Evolutionary conservation across 2,113 vertebrate species (phyloP).

Genomic region (Ellobius talpinus): DNA sequence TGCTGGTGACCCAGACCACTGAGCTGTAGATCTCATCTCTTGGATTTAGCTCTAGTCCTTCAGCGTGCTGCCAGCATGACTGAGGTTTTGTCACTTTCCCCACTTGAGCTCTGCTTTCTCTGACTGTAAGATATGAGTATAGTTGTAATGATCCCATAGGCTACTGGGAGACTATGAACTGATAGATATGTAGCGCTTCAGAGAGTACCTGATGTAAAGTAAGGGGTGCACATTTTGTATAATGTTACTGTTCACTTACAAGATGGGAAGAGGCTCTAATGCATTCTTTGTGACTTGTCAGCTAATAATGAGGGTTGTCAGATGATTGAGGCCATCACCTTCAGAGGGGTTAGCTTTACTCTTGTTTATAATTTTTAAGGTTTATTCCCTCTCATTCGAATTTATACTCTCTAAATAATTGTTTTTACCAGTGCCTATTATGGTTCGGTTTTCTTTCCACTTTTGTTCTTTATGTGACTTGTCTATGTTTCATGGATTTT

Average conservation of each 20-base stretch:
- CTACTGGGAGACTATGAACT: neutral
- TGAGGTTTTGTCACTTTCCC: neutral
- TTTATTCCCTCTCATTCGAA: neutral
- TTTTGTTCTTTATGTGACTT: constrained; percentile 56
- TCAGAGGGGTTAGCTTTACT: constrained; percentile 36
- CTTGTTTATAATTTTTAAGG: constrained; percentile 30
- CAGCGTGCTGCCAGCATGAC: neutral
- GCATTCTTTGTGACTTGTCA: constrained; percentile 42
- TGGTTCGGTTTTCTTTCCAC: constrained; percentile 25
- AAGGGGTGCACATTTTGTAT: constrained; percentile 31
- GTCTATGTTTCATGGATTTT: constrained; percentile 37
- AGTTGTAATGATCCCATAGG: neutral
- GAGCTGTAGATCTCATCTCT: neutral
- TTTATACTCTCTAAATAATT: constrained; percentile 7
- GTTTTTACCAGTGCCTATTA: constrained; percentile 34
- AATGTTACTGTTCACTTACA: neutral
- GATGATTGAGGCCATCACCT: neutral
- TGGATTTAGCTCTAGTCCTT: neutral
- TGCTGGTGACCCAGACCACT: neutral
- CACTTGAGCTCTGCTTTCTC: neutral
- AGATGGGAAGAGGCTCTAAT: neutral
- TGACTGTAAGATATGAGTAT: constrained; percentile 35
- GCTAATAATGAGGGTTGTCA: neutral
- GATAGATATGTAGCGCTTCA: neutral
- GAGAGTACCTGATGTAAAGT: neutral